phyloP scores from a whole-genome alignment of 2,113 vertebrate species.

The Columba janthina region DNA sequence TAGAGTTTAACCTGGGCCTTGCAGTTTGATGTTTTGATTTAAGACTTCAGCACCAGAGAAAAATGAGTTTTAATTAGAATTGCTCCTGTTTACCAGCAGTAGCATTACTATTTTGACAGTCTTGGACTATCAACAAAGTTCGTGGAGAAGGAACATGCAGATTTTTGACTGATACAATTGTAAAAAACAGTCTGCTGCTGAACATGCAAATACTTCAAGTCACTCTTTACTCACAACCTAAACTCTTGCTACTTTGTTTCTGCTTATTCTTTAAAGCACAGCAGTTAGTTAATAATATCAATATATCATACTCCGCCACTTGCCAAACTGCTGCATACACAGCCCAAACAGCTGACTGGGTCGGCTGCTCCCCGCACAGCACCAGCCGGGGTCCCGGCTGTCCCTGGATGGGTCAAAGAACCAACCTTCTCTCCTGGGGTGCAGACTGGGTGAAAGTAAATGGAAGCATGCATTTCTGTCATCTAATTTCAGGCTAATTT shows the following conservation, averaged over 20 bases:
- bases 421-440: not conserved
- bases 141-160: not conserved
- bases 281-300: not conserved
- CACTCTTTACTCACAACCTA: not conserved
- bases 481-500: not conserved
- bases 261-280: not conserved
- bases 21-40: not conserved
- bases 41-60: not conserved
- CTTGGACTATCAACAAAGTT: not conserved
- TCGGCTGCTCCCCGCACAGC: not conserved
- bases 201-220: not conserved
- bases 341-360: not conserved
- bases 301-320: not conserved
- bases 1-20: not conserved
- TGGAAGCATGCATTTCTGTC: not conserved
- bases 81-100: not conserved
- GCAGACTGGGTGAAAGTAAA: not conserved
- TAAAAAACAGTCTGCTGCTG: not conserved
- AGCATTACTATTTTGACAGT: not conserved
- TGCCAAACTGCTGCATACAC: not conserved
- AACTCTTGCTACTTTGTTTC: not conserved
- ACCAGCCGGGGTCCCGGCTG: not conserved
- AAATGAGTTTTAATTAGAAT: not conserved
- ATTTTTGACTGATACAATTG: not conserved
- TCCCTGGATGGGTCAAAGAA: not conserved